Evolutionary conservation across 2,797 vertebrate genomes (phyloP).

Genomic region (Hippopotamyrus pictus): DNA sequence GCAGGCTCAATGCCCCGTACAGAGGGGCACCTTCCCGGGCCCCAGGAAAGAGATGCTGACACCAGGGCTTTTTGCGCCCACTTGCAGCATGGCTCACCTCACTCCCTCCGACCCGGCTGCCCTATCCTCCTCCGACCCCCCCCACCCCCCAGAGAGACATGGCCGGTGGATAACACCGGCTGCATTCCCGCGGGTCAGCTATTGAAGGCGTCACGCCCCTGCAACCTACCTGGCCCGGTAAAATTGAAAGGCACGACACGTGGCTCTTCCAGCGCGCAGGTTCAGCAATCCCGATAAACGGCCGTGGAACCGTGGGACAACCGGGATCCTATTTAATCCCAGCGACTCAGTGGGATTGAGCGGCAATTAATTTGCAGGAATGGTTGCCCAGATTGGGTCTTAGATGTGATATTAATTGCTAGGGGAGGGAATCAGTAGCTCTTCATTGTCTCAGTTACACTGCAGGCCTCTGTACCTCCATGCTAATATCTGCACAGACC

Average conservation of each 20-base stretch:
- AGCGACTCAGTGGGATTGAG: not conserved
- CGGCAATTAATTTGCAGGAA: not conserved
- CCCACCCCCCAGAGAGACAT: not conserved
- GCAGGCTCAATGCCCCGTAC: conserved; percentile 10
- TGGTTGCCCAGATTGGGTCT: conserved; percentile 10
- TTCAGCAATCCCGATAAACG: not conserved
- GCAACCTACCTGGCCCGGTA: not conserved
- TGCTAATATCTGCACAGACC: not conserved
- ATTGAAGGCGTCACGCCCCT: not conserved
- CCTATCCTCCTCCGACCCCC: not conserved
- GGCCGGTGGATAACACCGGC: not conserved
- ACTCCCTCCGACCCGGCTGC: not conserved
- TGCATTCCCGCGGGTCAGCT: not conserved
- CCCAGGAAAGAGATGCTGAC: conserved; percentile 46
- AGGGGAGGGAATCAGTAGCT: not conserved
- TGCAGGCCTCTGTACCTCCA: not conserved
- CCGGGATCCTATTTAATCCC: conserved; percentile 13
- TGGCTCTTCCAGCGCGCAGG: not conserved
- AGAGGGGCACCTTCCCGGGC: conserved; percentile 36
- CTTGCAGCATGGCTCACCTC: not conserved
- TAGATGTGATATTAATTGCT: conserved; percentile 3
- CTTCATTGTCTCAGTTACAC: not conserved
- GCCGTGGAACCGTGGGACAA: not conserved
- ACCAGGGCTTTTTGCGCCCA: conserved; percentile 29
- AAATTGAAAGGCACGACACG: not conserved